Evolutionary conservation across 2,113 vertebrate genomes (phyloP).

Genomic region (Pao palembangensis): DNA sequence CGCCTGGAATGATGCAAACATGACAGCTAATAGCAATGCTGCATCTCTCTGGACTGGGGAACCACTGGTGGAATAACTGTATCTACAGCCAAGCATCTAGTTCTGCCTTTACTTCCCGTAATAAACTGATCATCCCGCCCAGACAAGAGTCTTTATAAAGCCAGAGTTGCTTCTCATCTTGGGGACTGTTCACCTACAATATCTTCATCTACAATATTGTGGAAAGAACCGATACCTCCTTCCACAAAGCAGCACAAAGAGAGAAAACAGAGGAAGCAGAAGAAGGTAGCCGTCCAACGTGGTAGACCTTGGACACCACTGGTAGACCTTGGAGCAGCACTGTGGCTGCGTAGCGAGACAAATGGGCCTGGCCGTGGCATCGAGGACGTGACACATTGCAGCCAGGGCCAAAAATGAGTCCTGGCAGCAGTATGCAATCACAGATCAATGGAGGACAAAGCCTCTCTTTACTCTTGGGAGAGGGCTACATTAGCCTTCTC

Average conservation of each 20-base stretch:
- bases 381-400: slow-evolving; percentile 30
- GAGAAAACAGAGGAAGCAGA: slow-evolving; percentile 13
- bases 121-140: too few relatives aligned
- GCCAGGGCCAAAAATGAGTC: slow-evolving; percentile 28
- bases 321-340: not conserved
- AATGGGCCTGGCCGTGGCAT: slow-evolving; percentile 29
- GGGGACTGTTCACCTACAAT: too few relatives aligned
- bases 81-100: too few relatives aligned
- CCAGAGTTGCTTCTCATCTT: too few relatives aligned
- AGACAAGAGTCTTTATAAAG: too few relatives aligned
- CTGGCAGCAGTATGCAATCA: slow-evolving; percentile 26
- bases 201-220: too few relatives aligned
- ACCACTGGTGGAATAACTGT: too few relatives aligned
- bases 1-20: too few relatives aligned
- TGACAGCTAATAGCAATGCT: too few relatives aligned
- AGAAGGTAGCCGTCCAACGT: not conserved
- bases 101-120: too few relatives aligned
- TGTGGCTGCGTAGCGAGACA: slow-evolving; percentile 34
- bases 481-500: slow-evolving; percentile 26
- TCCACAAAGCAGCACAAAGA: slow-evolving; percentile 2
- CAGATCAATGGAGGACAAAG: slow-evolving; percentile 38
- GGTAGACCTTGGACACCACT: too few relatives aligned
- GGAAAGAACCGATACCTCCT: not conserved
- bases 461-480: slow-evolving; percentile 18
- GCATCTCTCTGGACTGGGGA: too few relatives aligned